phyloP scores from a whole-genome alignment of 2,113 vertebrate genomes.

The Gasterosteus nipponicus region DNA sequence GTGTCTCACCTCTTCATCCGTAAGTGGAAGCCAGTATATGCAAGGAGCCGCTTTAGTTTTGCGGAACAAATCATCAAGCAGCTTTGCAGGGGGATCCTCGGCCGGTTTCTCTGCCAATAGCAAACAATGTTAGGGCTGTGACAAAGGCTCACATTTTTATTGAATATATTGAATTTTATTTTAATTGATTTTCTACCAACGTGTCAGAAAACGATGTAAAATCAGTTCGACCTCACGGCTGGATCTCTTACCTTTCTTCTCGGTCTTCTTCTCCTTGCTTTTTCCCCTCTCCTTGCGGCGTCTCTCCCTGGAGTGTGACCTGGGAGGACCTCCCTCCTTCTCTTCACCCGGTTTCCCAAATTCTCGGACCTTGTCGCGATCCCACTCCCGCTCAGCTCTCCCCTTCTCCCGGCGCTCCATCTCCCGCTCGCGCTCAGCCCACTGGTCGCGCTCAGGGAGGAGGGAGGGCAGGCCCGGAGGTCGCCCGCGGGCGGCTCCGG shows the following conservation, averaged over 20 bases:
- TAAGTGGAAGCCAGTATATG: constrained; percentile 95
- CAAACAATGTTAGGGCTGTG: not conserved
- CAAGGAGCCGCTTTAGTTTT: constrained; percentile 94
- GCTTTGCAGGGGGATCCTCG: constrained; percentile 91
- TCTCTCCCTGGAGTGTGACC: constrained; percentile 86
- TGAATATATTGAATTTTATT: not conserved
- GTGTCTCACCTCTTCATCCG: constrained; percentile 87
- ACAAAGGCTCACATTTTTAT: not conserved
- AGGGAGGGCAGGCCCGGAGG: constrained; percentile 55
- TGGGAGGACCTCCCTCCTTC: constrained; percentile 68
- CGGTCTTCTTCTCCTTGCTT: constrained; percentile 89
- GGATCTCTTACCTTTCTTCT: constrained; percentile 86
- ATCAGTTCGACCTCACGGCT: not conserved
- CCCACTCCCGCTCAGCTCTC: constrained; percentile 91
- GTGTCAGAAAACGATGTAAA: not conserved
- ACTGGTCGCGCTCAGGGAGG: constrained; percentile 76
- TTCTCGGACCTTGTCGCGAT: constrained; percentile 90
- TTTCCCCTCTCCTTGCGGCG: constrained; percentile 89
- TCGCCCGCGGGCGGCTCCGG: constrained; percentile 45
- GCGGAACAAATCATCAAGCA: constrained; percentile 91
- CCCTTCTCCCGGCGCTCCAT: constrained; percentile 91
- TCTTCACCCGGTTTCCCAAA: constrained; percentile 75
- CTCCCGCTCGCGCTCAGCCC: constrained; percentile 81
- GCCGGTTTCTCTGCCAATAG: constrained; percentile 78
- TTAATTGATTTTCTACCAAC: not conserved